A percentile compares a stretch with the other conserved stretches of the same genome.
phyloP scores from a whole-genome alignment of 1,140 invertebrate genomes.

The Drosophila athabasca region DNA sequence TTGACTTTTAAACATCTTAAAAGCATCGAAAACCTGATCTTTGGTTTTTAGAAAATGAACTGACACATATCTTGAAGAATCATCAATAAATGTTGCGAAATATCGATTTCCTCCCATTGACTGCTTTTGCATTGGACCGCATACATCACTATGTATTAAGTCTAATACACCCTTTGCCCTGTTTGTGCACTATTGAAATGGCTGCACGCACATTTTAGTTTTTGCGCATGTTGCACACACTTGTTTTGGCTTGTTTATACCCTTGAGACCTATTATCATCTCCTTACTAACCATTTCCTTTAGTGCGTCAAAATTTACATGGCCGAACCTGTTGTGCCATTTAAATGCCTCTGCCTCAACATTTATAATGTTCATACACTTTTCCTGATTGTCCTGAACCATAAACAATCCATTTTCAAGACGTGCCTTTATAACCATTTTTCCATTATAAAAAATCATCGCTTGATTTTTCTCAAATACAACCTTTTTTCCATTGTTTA shows the following conservation, averaged over 20 bases:
- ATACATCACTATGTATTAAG: not conserved
- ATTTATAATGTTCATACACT: not conserved
- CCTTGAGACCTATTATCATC: not conserved
- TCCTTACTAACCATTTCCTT: not conserved
- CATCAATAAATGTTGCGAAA: conserved; percentile 7
- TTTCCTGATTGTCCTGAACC: not conserved
- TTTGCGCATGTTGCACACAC: not conserved
- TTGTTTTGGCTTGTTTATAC: no score
- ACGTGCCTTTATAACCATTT: not conserved
- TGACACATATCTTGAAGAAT: not conserved
- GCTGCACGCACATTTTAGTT: not conserved
- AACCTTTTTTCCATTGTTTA: not conserved
- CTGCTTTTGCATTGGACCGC: conserved; percentile 2
- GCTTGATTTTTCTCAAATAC: no score
- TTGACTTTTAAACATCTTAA: not conserved
- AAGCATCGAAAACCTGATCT: not conserved
- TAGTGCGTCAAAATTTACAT: not conserved
- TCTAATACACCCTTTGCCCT: not conserved
- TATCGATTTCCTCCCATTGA: not conserved
- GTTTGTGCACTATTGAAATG: not conserved
- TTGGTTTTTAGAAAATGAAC: not conserved
- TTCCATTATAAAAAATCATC: not conserved
- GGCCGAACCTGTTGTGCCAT: not conserved
- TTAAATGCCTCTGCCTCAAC: not conserved
- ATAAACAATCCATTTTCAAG: not conserved